Evolutionary conservation across 2,113 vertebrate species (phyloP).

Genomic region (Semicossyphus pulcher): DNA sequence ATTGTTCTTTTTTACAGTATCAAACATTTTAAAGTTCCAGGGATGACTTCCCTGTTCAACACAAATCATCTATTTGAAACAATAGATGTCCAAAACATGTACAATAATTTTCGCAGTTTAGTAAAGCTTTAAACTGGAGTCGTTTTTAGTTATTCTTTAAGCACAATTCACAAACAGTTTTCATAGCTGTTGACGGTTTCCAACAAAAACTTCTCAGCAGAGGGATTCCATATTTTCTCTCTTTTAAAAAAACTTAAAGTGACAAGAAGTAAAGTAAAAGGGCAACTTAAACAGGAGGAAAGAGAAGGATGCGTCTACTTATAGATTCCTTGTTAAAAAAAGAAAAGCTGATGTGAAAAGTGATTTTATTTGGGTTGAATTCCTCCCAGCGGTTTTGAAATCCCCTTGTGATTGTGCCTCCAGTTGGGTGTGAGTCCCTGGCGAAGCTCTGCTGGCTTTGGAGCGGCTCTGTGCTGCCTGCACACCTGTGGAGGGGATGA

Average conservation of each 20-base stretch:
- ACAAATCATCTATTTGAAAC: slow-evolving; percentile 99
- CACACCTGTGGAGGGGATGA: slow-evolving; percentile 99
- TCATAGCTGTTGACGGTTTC: slow-evolving; percentile 51
- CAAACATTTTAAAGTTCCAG: slow-evolving; percentile 90
- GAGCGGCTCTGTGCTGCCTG: slow-evolving; percentile 86
- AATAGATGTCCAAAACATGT: slow-evolving; percentile 93
- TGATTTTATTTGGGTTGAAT: slow-evolving; percentile 83
- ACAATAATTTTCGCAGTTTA: slow-evolving; percentile 91
- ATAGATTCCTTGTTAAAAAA: slow-evolving; percentile 51
- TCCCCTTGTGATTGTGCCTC: slow-evolving; percentile 86
- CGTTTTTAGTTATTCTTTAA: slow-evolving; percentile 83
- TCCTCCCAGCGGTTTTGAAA: slow-evolving; percentile 79
- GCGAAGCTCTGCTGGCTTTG: slow-evolving; percentile 89
- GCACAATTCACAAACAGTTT: slow-evolving; percentile 74
- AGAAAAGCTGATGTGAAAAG: slow-evolving; percentile 69
- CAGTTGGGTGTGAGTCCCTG: slow-evolving; percentile 84
- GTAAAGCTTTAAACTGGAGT: slow-evolving; percentile 93
- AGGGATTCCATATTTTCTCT: slow-evolving; percentile 44
- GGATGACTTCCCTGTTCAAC: slow-evolving; percentile 87
- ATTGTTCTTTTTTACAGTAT: slow-evolving; percentile 94
- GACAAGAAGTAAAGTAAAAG: slow-evolving; percentile 22
- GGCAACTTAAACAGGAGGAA: slow-evolving; percentile 30
- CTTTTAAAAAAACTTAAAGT: slow-evolving; percentile 12
- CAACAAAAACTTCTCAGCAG: slow-evolving; percentile 24
- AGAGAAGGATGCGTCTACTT: slow-evolving; percentile 32